phyloP scores from a whole-genome alignment of 2,888 invertebrate genomes.

The Mythimna pallens region DNA sequence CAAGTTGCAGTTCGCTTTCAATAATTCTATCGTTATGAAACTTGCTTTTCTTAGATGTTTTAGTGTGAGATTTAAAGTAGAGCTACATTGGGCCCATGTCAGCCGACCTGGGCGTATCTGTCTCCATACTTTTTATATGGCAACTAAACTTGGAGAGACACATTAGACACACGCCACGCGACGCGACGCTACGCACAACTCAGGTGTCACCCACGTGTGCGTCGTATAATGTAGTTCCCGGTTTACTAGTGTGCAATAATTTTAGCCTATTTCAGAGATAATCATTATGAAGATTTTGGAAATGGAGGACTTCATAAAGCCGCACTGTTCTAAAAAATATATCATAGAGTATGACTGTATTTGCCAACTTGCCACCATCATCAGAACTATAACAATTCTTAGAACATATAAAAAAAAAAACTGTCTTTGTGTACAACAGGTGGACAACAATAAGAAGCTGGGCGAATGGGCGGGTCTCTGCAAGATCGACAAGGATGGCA shows the following conservation, averaged over 20 bases:
- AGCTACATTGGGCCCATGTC: too few species aligned
- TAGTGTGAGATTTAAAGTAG: too few species aligned
- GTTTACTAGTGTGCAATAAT: not conserved
- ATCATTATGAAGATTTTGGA: not conserved
- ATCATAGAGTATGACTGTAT: not conserved
- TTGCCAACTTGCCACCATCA: not conserved
- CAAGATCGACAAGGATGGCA: conserved; percentile 99
- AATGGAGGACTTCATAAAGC: not conserved
- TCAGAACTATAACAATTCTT: not conserved
- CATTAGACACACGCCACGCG: too few species aligned
- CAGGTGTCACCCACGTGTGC: too few species aligned
- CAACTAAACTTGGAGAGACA: too few species aligned
- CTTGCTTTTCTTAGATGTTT: too few species aligned
- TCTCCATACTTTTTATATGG: too few species aligned
- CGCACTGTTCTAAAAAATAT: not conserved
- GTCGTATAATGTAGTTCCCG: too few species aligned
- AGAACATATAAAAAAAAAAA: not conserved
- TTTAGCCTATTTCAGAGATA: not conserved
- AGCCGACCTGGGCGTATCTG: too few species aligned
- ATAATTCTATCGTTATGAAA: not conserved
- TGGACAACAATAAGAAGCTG: conserved; percentile 99
- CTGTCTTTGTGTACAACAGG: conserved; percentile 80
- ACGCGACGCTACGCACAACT: too few species aligned
- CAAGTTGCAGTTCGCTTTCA: not conserved
- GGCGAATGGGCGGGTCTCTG: conserved; percentile 99